These are phyloP conservation scores for Pseudoatta argentina DNA, from an alignment of 1,140 invertebrate genomes.

Conservation along the genomic window DNA sequence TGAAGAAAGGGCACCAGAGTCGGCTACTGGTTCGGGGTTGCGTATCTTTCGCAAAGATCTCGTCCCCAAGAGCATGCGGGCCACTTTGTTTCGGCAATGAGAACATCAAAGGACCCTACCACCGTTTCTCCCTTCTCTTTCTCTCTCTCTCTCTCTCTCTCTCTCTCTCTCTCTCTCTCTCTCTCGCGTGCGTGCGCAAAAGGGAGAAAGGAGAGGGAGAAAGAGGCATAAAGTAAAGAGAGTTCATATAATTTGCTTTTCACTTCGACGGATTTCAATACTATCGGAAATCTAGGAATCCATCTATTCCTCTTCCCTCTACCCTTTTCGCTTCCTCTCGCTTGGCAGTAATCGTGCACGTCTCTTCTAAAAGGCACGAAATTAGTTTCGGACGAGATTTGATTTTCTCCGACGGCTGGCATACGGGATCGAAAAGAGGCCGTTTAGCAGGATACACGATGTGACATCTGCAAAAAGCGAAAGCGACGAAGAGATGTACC, in stretches of 20 bases:
- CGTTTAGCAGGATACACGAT: conserved; percentile 35
- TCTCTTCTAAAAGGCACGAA: conserved; percentile 82
- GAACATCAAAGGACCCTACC: conserved; percentile 82
- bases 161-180: neutral
- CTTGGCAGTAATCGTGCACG: conserved; percentile 79
- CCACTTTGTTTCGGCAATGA: conserved; percentile 62
- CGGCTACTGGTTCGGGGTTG: conserved; percentile 10
- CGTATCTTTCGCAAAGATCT: conserved; percentile 65
- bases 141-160: neutral
- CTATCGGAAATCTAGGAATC: conserved; percentile 84
- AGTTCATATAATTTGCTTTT: conserved; percentile 85
- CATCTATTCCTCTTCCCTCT: conserved; percentile 39
- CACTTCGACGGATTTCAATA: conserved; percentile 84
- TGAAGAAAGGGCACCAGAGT: conserved; percentile 23
- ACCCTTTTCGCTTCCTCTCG: conserved; percentile 32
- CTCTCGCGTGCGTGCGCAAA: neutral
- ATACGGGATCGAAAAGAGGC: conserved; percentile 29
- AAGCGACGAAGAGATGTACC: conserved; percentile 19
- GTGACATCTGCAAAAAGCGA: conserved; percentile 37
- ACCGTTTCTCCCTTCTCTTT: conserved; percentile 58
- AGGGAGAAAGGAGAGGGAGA: neutral
- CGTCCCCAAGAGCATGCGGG: conserved; percentile 29
- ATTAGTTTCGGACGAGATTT: conserved; percentile 84
- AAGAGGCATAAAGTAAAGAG: conserved; percentile 58
- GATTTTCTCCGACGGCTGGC: conserved; percentile 74